phyloP scores from a whole-genome alignment of 2,797 vertebrate genomes.

The Tragopan temminckii region DNA sequence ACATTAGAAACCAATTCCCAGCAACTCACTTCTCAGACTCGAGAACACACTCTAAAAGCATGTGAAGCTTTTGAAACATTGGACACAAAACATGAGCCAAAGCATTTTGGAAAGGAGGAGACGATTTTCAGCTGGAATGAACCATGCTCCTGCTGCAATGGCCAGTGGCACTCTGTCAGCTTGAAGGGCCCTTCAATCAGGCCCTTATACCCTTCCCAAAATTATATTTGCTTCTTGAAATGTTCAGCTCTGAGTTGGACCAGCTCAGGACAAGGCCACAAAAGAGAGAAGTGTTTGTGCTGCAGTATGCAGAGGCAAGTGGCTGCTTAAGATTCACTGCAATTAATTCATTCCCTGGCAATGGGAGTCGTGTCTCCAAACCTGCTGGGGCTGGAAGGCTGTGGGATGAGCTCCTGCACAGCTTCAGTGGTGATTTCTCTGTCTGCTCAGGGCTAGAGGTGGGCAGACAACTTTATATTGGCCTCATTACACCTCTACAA shows the following conservation, averaged over 20 bases:
- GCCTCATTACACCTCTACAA: neutral
- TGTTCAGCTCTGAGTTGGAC: neutral
- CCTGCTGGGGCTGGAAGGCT: neutral
- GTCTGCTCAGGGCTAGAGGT: neutral
- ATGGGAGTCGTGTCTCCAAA: neutral
- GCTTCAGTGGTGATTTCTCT: neutral
- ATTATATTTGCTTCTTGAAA: neutral
- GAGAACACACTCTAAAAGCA: neutral
- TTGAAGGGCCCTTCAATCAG: neutral
- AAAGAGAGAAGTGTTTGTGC: neutral
- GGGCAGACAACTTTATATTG: neutral
- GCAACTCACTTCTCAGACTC: neutral
- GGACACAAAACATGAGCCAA: neutral
- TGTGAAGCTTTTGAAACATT: neutral
- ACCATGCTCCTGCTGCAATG: accelerated
- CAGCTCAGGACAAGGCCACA: neutral
- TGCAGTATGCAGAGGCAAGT: neutral
- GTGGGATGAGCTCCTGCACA: neutral
- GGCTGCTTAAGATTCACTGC: neutral
- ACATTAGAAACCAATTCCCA: constrained; percentile 10
- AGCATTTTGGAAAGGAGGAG: neutral
- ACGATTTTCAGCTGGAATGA: accelerated
- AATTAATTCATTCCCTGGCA: neutral
- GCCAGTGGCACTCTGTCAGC: accelerated
- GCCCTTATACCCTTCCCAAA: neutral